Conservation (phyloP, 30 jellyfish, hydroid and myxozoan species). For the Rhopilema esculentum region DNA sequence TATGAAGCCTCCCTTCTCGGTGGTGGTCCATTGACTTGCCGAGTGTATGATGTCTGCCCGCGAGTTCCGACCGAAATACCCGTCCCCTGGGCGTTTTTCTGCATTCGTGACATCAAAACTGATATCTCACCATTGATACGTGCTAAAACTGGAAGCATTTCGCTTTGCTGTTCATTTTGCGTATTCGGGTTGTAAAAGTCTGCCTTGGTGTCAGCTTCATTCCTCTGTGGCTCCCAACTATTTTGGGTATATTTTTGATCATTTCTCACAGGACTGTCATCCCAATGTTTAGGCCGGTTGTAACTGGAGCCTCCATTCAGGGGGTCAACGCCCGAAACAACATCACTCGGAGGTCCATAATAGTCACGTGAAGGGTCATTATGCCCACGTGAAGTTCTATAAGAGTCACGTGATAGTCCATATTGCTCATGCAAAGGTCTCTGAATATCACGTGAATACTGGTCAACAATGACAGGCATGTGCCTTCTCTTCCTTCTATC, state of each 20-base stretch:
- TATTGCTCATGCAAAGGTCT: background rate
- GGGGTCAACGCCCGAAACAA: background rate
- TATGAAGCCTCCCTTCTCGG: background rate
- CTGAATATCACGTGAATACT: background rate
- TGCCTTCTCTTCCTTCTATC: slow-evolving; percentile 15
- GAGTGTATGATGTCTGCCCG: background rate
- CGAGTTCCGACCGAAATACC: background rate
- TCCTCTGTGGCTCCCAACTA: background rate
- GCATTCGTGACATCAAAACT: slow-evolving; percentile 24
- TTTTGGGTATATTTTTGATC: background rate
- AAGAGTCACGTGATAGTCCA: background rate
- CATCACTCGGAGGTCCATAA: background rate
- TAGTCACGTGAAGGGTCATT: background rate
- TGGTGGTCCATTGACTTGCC: background rate
- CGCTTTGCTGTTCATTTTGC: slow-evolving; percentile 3
- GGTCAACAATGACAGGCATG: slow-evolving; percentile 35
- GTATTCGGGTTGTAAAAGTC: background rate
- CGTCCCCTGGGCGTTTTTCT: background rate
- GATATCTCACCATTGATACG: slow-evolving; percentile 60
- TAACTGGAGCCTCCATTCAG: background rate
- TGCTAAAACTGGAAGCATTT: slow-evolving; percentile 43
- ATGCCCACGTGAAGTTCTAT: background rate
- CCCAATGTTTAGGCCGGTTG: slow-evolving; percentile 47
- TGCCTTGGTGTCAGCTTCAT: background rate
- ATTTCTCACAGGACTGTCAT: background rate